Evolutionary conservation across 1,140 invertebrate genomes (phyloP), one percentile per base, ranked within the genome.

Genomic region (Cydia amplana): DNA sequence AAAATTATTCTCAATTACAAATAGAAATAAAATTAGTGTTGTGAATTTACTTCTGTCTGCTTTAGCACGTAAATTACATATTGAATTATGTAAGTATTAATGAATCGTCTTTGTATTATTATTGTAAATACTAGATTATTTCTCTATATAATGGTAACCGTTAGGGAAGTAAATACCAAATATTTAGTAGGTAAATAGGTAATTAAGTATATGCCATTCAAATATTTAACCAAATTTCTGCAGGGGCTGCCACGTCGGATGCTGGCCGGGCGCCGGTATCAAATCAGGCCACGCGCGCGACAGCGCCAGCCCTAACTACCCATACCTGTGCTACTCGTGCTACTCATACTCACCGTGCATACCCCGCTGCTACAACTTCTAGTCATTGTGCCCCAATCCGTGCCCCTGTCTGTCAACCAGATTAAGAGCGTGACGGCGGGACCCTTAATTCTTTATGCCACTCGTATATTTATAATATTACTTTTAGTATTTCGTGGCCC

Each of bases 231-330:
- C 20, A 23, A n/a, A 20, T 51, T 20, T 18, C 20, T 12, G 18
- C 55, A 60, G 55, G 55, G 18, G 55, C 9, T 60, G 51, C 55
- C 18, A 60, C 55, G 55, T 60, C 1, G 55, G 55, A 7, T 60
- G 55, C 55, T 60, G 55, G 55, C 55, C 55, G 7, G 55, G 55
- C 10, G 55, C 55, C 5, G 55, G 55, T n/a, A 60, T 60, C 55
- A 60, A 60, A 4, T 60, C 55, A 10, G 55, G 55, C 6, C 23
- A 60, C 55, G 55, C 55, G 3, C 55, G 55, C 18, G 55, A 60
- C 10, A 20, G 55, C 3, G 55, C 20, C 10, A 60, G 55, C 55
- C 55, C 55, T 10, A 60, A 60, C 55, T 60, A 60, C 55, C 55
- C 55, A 7, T 60, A 60, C 20, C 55, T 60, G 7, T 60, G 55